These are phyloP conservation scores for Perdix hodgsoniae DNA, from an alignment of 2,797 vertebrate genomes.

Conservation along the genomic window DNA sequence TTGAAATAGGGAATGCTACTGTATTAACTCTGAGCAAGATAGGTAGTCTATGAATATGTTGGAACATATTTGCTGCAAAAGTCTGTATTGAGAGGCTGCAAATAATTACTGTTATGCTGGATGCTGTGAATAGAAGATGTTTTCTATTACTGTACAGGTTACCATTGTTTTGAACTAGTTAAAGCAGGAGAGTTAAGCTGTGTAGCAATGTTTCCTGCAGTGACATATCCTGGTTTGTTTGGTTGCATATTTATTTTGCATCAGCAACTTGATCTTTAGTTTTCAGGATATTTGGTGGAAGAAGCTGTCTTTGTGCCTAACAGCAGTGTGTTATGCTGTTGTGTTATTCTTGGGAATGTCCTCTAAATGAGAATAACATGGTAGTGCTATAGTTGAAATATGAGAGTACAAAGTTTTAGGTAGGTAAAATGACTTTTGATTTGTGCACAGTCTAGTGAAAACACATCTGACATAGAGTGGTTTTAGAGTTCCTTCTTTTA, in stretches of 20 bases:
- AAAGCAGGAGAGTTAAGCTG: not conserved
- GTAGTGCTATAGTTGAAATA: not conserved
- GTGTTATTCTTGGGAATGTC: not conserved
- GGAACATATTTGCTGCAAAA: not conserved
- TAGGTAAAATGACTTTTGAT: not conserved
- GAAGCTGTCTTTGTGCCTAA: not conserved
- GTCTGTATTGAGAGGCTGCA: not conserved
- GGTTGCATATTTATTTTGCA: not conserved
- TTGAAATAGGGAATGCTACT: not conserved
- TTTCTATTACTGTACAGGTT: not conserved
- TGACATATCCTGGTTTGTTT: not conserved
- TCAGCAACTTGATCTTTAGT: not conserved
- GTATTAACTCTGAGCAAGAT: not conserved
- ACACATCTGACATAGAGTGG: not conserved
- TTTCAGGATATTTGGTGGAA: not conserved
- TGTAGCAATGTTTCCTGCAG: not conserved
- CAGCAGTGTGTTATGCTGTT: not conserved
- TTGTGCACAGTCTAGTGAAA: not conserved
- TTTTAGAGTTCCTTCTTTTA: not conserved
- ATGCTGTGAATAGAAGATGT: not conserved
- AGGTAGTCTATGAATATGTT: accelerated
- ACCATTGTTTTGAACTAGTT: not conserved
- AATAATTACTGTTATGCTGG: not conserved
- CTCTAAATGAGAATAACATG: not conserved
- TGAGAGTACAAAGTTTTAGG: not conserved